phyloP scores from a whole-genome alignment of 1,140 invertebrate genomes.

The Drosophila equinoxialis region DNA sequence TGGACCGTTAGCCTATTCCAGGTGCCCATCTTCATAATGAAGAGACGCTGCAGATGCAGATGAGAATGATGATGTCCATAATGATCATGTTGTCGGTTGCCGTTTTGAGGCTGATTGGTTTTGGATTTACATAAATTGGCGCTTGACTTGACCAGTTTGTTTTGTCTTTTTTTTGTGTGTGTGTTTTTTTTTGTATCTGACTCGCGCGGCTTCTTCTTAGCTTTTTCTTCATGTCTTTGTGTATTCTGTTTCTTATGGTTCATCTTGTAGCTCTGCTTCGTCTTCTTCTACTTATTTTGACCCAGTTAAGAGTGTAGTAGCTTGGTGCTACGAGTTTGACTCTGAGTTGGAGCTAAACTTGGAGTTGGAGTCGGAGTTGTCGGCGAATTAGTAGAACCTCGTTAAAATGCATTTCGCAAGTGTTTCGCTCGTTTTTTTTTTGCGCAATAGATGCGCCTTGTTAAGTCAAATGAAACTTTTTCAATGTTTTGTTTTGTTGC shows the following conservation, averaged over 20 bases:
- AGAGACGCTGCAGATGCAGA: slow-evolving; percentile 28
- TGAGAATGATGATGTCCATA: slow-evolving; percentile 44
- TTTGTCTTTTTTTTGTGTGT: background rate
- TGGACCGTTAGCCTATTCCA: slow-evolving; percentile 57
- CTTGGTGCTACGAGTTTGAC: slow-evolving; percentile 14
- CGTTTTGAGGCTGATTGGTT: slow-evolving; percentile 71
- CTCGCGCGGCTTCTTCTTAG: slow-evolving; percentile 26
- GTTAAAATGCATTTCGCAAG: slow-evolving; percentile 59
- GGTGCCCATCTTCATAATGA: slow-evolving; percentile 49
- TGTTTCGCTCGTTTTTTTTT: slow-evolving; percentile 26
- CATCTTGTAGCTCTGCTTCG: background rate
- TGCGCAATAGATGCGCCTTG: slow-evolving; percentile 50
- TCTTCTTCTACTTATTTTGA: slow-evolving; percentile 52
- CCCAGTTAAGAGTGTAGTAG: slow-evolving; percentile 52
- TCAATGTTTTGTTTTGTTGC: slow-evolving; percentile 22
- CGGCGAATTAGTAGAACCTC: slow-evolving; percentile 61
- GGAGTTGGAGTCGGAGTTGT: slow-evolving; percentile 19
- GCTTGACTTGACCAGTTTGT: slow-evolving; percentile 57
- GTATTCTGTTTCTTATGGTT: background rate
- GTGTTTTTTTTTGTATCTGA: background rate
- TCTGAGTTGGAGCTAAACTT: slow-evolving; percentile 14
- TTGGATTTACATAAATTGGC: slow-evolving; percentile 80
- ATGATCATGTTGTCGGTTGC: slow-evolving; percentile 43
- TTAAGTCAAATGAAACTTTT: slow-evolving; percentile 38
- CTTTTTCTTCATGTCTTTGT: background rate